Evolutionary conservation across 2,797 vertebrate genomes (phyloP), one percentile per base, ranked within the genome.

Genomic region (Ctenopoma kingsleyae): DNA sequence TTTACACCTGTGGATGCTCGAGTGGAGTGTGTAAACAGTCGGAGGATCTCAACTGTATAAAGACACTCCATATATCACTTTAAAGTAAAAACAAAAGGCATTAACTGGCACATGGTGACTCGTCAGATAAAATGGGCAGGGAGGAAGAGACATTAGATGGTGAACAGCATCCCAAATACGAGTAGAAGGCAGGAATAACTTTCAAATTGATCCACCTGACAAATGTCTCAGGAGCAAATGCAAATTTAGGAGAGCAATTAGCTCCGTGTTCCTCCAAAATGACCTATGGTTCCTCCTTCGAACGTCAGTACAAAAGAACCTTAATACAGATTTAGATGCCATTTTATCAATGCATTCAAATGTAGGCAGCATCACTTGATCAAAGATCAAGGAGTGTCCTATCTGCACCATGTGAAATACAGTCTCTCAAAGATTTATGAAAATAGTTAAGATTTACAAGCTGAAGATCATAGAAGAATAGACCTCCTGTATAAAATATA

Each of bases 371-470:
- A 30, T 58, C 48, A 17, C 67, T 19, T 25, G 58, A 78, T 58
- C 77, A 47, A 36, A 74, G 72, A 77, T 62, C 78, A 51, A 71
- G 70, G 32, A 4, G 52, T 48, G 65, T 77, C 82, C 58, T 64
- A 68, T 78, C 71, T 76, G 88, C 88, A 86, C 87, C 82, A 79
- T 83, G 81, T 86, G 86, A 93, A 89, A 90, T 78, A 78, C 76
- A 83, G 77, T 89, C 85, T 84, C 70, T 71, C 69, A 86, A 85
- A 87, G 78, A 88, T 88, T 89, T 90, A 90, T 83, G 88, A 90
- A 92, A 91, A 91, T 87, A 90, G 75, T 84, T 71, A 63, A 83
- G 82, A 89, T 90, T 87, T 89, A 87, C 87, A 92, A 90, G 87
- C 76, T 36, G 65, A 86, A 86, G 69, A 89, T 88, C 81, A 83